phyloP scores from a whole-genome alignment of 2,113 vertebrate species.

The Accipiter cooperii region DNA sequence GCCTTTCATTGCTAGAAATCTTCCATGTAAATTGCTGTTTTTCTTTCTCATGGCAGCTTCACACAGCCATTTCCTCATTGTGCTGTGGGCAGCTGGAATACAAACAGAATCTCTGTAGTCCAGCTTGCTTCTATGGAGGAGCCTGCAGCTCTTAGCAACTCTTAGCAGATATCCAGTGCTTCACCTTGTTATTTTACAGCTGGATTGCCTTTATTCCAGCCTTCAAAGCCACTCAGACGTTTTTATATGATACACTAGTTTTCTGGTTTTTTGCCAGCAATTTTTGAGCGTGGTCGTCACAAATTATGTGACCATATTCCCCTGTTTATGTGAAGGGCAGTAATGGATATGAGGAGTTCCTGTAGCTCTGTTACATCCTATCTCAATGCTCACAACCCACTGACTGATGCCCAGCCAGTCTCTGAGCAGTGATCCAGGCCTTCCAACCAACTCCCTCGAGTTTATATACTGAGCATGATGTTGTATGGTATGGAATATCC shows the following conservation, averaged over 20 bases:
- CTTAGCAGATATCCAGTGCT: neutral
- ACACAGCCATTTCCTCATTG: accelerated
- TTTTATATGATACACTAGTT: neutral
- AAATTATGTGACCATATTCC: neutral
- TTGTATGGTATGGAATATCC: too few relatives aligned
- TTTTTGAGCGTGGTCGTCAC: accelerated
- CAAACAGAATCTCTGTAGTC: neutral
- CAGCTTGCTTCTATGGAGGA: neutral
- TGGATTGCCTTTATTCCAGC: neutral
- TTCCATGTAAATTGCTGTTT: neutral
- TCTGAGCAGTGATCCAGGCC: too few relatives aligned
- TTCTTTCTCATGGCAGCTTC: neutral
- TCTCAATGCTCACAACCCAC: neutral
- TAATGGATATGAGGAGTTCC: neutral
- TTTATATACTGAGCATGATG: too few relatives aligned
- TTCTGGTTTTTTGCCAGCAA: neutral
- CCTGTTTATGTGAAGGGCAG: neutral
- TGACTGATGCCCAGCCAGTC: too few relatives aligned
- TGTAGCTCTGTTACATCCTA: neutral
- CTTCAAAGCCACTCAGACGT: neutral
- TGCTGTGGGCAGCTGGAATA: neutral
- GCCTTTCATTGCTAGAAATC: neutral
- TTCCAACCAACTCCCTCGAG: too few relatives aligned
- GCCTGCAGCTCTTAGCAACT: neutral
- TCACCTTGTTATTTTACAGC: neutral